A percentile compares a stretch with the other conserved stretches of the same genome.
These are phyloP conservation scores for Chionomys nivalis DNA, from an alignment of 2,113 vertebrate species.

Conservation along the genomic window DNA sequence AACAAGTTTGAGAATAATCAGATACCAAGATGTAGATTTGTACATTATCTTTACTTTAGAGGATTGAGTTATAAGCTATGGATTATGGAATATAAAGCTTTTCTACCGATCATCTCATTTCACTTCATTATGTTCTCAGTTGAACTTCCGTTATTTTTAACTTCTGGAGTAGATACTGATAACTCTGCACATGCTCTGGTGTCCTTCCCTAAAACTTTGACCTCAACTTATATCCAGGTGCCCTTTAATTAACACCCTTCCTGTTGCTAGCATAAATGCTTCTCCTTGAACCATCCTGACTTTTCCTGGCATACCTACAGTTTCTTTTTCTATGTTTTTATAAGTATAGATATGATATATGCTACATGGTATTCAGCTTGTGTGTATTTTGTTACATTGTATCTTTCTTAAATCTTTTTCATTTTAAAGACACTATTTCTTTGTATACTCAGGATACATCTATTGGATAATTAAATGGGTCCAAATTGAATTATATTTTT, in stretches of 20 bases:
- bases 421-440: not conserved
- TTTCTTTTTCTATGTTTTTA: not conserved
- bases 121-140: not conserved
- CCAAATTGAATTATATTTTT: not conserved
- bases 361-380: not conserved
- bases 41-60: not conserved
- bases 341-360: not conserved
- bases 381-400: not conserved
- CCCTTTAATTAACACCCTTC: conserved; percentile 29
- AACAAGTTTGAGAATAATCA: not conserved
- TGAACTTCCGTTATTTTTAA: not conserved
- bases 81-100: not conserved
- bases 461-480: conserved; percentile 28
- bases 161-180: not conserved
- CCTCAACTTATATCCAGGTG: not conserved
- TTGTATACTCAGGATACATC: not conserved
- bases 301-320: not conserved
- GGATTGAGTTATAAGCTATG: not conserved
- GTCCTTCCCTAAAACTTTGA: not conserved
- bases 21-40: not conserved
- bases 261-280: not conserved
- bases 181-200: not conserved
- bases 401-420: not conserved
- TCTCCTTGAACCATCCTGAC: not conserved
- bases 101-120: not conserved